Evolutionary conservation across 2,888 invertebrate species (phyloP).

Genomic region (Thumatha senex): DNA sequence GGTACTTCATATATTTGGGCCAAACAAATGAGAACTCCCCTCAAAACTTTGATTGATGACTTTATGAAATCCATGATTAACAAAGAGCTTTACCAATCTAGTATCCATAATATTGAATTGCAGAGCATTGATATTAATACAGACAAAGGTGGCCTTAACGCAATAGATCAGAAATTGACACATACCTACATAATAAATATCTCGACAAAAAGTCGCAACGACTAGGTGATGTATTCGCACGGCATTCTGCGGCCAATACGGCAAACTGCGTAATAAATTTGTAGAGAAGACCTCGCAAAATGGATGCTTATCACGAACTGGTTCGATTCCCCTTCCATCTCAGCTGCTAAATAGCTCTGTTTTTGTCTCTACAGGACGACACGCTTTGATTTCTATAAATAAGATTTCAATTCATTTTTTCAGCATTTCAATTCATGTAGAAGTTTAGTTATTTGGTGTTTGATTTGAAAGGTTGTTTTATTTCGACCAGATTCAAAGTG

Average conservation of each 20-base stretch:
- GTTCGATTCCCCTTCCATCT: constrained; percentile 29
- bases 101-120: too few relatives aligned
- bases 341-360: constrained; percentile 45
- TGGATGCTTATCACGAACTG: constrained; percentile 59
- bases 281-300: constrained; percentile 43
- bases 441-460: background rate
- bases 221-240: constrained; percentile 8
- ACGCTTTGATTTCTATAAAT: constrained; percentile 26
- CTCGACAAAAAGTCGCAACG: constrained; percentile 8
- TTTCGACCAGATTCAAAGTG: too few relatives aligned
- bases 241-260: constrained; percentile 43
- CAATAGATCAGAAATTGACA: too few relatives aligned
- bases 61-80: too few relatives aligned
- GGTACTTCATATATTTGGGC: too few relatives aligned
- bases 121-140: too few relatives aligned
- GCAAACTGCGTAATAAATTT: constrained; percentile 54
- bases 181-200: too few relatives aligned
- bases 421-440: constrained; percentile 9
- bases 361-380: constrained; percentile 41
- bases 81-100: too few relatives aligned
- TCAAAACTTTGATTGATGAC: too few relatives aligned
- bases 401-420: constrained; percentile 1
- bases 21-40: too few relatives aligned
- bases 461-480: too few relatives aligned
- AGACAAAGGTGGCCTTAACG: too few relatives aligned